A percentile compares a stretch with the other conserved stretches of the same genome.
Conservation (phyloP, 2,113 vertebrate genomes). For the Actinemys pallida region DNA sequence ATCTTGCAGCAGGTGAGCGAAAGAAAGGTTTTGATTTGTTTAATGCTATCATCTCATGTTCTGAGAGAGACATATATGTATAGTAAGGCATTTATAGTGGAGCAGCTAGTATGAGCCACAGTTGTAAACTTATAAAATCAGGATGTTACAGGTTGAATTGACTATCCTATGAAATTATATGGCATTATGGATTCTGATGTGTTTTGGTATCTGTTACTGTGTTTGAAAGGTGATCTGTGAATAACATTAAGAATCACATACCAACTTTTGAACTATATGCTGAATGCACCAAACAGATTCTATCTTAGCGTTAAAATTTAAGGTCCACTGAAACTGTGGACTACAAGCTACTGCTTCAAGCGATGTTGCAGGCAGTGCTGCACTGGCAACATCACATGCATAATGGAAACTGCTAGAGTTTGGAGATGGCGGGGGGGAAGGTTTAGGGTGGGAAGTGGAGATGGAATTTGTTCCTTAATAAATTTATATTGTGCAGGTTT, state of each 20-base stretch:
- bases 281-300: neutral
- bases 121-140: neutral
- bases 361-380: neutral
- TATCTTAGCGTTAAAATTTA: neutral
- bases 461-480: neutral
- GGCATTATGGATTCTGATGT: neutral
- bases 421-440: neutral
- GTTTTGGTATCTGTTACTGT: neutral
- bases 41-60: fast-evolving
- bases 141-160: neutral
- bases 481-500: neutral
- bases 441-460: neutral
- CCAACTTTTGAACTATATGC: neutral
- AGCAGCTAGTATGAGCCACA: neutral
- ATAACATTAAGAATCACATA: neutral
- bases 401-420: neutral
- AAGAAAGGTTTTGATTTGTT: neutral
- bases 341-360: neutral
- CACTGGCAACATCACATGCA: neutral
- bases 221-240: neutral
- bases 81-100: neutral
- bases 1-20: slow-evolving; percentile 90
- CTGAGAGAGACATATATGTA: neutral
- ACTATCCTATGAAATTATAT: neutral
- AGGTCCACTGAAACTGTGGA: neutral